Conservation (phyloP, 2,113 vertebrate genomes). For the human (Homo sapiens) region DNA sequence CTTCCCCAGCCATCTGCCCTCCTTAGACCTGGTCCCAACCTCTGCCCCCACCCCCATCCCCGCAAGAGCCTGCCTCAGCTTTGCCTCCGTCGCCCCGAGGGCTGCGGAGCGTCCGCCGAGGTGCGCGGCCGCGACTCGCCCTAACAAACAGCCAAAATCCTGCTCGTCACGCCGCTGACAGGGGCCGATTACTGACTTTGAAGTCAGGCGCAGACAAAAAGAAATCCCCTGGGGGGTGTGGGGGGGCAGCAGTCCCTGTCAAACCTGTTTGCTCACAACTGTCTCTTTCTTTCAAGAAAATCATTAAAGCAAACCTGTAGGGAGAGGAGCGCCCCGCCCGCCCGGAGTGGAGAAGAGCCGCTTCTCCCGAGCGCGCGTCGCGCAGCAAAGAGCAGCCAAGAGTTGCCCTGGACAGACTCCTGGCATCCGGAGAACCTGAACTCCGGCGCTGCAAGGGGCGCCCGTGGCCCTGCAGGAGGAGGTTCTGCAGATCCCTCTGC, state of each 20-base stretch:
- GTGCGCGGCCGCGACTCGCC: conserved; percentile 76
- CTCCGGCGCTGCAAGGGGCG: background rate
- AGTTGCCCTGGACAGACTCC: background rate
- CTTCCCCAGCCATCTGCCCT: background rate
- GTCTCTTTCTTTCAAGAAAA: conserved; percentile 84
- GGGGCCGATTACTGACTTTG: conserved; percentile 90
- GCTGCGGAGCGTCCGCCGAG: conserved; percentile 70
- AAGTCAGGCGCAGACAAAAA: conserved; percentile 86
- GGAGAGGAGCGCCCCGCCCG: conserved; percentile 78
- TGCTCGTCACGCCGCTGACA: conserved; percentile 84
- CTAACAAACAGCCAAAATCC: conserved; percentile 82
- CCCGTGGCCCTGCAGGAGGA: background rate
- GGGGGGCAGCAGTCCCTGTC: conserved; percentile 83
- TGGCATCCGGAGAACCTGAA: background rate
- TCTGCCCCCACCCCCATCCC: background rate
- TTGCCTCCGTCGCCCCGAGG: conserved; percentile 52
- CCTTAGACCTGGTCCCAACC: background rate
- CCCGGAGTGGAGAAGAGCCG: conserved; percentile 7
- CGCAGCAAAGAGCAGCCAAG: background rate
- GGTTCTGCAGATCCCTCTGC: background rate
- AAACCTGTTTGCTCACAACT: conserved; percentile 93
- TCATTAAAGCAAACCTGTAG: conserved; percentile 83
- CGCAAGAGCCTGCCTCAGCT: background rate
- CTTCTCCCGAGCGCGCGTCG: conserved; percentile 10
- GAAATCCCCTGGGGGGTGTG: conserved; percentile 78